Evolutionary conservation across 2,113 vertebrate species (phyloP).

Genomic region (Aspidoscelis tigris): DNA sequence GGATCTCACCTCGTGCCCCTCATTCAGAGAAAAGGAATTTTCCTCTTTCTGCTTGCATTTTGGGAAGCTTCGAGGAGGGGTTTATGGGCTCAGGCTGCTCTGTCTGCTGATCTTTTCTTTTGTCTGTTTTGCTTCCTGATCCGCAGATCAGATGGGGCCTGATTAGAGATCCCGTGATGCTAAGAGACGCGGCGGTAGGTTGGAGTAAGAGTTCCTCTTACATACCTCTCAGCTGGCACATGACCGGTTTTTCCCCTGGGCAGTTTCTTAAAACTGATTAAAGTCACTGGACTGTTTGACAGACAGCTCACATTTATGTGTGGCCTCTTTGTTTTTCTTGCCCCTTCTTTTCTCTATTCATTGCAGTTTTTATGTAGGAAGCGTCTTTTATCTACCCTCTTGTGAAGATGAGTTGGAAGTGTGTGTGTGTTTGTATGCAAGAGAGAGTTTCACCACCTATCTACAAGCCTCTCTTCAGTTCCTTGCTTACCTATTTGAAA

Average conservation of each 20-base stretch:
- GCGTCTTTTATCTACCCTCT: not conserved
- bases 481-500: too few relatives aligned
- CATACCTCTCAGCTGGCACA: constrained; percentile 33
- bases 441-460: not conserved
- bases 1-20: too few relatives aligned
- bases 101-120: not conserved
- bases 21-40: too few relatives aligned
- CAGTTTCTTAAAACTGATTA: rapidly evolving
- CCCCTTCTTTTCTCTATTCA: rapidly evolving
- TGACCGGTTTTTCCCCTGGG: constrained; percentile 10
- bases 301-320: not conserved
- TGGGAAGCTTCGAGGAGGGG: not conserved
- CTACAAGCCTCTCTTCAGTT: too few relatives aligned
- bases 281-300: rapidly evolving
- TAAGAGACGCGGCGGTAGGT: constrained; percentile 34
- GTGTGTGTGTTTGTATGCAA: not conserved
- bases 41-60: too few relatives aligned
- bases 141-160: constrained; percentile 25
- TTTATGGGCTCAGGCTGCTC: not conserved
- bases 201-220: constrained; percentile 51
- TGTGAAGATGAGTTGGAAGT: not conserved
- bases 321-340: rapidly evolving
- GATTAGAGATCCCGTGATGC: constrained; percentile 69
- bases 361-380: not conserved
- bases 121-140: constrained; percentile 20